phyloP scores from a whole-genome alignment of 2,797 vertebrate genomes.

The Tenualosa ilisha region DNA sequence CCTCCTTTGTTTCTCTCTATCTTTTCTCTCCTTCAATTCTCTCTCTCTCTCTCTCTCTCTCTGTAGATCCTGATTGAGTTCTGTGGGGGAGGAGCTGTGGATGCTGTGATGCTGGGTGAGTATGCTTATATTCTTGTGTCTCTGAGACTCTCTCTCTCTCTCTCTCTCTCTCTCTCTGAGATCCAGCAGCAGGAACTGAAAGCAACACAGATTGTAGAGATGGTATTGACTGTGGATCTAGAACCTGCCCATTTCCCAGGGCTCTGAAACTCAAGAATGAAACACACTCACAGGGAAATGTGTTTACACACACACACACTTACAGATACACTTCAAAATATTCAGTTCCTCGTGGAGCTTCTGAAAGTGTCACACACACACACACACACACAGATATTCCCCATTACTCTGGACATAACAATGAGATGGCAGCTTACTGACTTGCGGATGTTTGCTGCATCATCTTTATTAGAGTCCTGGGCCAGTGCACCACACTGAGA shows the following conservation, averaged over 20 bases:
- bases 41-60: conserved; percentile 43
- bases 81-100: conserved; percentile 96
- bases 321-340: neutral
- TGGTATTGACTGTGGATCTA: too few relatives aligned
- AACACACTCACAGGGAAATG: neutral
- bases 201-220: neutral
- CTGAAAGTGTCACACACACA: neutral
- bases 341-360: neutral
- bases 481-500: too few relatives aligned
- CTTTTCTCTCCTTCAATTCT: neutral
- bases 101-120: conserved; percentile 98
- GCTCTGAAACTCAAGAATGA: neutral
- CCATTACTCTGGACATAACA: neutral
- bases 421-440: neutral
- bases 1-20: neutral
- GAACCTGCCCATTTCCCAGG: neutral
- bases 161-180: neutral
- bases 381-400: neutral
- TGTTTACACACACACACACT: neutral
- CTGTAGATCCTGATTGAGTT: conserved; percentile 97
- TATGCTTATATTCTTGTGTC: conserved; percentile 33
- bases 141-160: too few relatives aligned
- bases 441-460: too few relatives aligned
- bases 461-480: too few relatives aligned
- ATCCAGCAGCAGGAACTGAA: conserved; percentile 25